Conservation (phyloP, 2,888 invertebrate species). For the Colletes collaris region DNA sequence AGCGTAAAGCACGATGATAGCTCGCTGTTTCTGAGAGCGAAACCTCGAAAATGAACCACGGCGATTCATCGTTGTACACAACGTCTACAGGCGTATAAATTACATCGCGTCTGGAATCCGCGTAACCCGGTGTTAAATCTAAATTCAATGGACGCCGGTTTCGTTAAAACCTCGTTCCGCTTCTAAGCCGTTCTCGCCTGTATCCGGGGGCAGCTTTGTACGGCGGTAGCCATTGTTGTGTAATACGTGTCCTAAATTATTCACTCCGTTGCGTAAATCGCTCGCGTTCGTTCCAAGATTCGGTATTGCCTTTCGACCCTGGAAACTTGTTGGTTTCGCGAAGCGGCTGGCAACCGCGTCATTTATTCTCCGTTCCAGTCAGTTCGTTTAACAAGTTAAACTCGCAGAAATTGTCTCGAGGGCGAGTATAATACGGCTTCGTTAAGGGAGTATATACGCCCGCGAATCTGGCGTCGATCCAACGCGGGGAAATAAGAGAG, state of each 20-base stretch:
- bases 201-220: not conserved
- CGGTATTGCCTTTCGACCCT: not conserved
- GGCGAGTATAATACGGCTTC: not conserved
- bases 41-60: not conserved
- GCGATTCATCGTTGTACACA: not conserved
- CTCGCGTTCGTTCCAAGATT: not conserved
- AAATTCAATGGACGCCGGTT: not conserved
- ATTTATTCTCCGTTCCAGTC: not conserved
- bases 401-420: not conserved
- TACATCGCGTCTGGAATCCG: not conserved
- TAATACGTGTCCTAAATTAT: not conserved
- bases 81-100: not conserved
- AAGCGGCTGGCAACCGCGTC: not conserved
- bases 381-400: not conserved
- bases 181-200: not conserved
- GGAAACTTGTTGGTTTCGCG: not conserved
- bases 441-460: not conserved
- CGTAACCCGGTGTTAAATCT: not conserved
- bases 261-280: not conserved
- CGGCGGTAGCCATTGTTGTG: not conserved
- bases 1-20: not conserved
- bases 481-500: not conserved
- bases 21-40: not conserved
- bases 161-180: not conserved
- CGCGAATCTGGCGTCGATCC: not conserved